Evolutionary conservation across 2,888 invertebrate genomes (phyloP).

Genomic region (Carabus problematicus): DNA sequence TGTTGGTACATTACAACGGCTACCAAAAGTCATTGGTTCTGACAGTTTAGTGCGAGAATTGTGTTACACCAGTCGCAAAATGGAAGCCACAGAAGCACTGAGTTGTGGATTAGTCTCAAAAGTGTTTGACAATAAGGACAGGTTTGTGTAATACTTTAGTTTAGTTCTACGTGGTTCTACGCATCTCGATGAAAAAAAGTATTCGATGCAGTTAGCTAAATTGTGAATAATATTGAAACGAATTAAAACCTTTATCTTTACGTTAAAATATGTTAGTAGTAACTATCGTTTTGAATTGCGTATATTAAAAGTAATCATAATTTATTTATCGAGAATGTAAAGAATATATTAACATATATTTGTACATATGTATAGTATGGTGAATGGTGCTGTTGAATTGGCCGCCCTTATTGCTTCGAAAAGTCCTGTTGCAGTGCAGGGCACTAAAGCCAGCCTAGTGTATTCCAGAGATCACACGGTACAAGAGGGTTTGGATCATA

Average conservation of each 20-base stretch:
- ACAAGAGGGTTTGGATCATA: constrained; percentile 86
- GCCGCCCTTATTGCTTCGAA: constrained; percentile 84
- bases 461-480: constrained; percentile 89
- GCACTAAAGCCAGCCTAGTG: constrained; percentile 82
- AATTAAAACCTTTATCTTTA: background rate
- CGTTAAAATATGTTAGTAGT: background rate
- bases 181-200: background rate
- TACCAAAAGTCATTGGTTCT: constrained; percentile 91
- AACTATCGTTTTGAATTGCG: constrained; percentile 16
- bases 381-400: constrained; percentile 74
- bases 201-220: background rate
- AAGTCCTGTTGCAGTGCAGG: constrained; percentile 95
- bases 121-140: constrained; percentile 72
- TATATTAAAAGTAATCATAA: constrained; percentile 19
- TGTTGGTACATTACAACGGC: constrained; percentile 90
- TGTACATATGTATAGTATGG: constrained; percentile 63
- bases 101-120: constrained; percentile 83
- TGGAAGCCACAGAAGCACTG: constrained; percentile 81
- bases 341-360: constrained; percentile 9
- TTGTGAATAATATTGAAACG: background rate
- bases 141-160: constrained; percentile 57
- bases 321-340: constrained; percentile 8
- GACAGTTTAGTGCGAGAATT: constrained; percentile 88
- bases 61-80: constrained; percentile 84
- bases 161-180: no score